Base-by-base conservation (phyloP, 2,888 invertebrate species). In the Brenthis daphne region DNA sequence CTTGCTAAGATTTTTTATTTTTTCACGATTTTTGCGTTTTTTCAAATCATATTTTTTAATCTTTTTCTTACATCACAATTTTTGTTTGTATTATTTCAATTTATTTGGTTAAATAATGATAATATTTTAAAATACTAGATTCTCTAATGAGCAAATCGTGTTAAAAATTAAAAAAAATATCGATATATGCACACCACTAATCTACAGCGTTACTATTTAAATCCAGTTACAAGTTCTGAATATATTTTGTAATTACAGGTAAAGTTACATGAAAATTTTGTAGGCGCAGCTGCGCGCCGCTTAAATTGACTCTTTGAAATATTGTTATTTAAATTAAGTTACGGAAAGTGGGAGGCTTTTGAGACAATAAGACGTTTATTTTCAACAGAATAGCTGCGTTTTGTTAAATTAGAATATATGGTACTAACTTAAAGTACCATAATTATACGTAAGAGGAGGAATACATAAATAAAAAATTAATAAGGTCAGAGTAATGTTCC, bases 221-320 rank as follows among this genome's bases (percentile, higher is more conserved):
- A 92, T 91, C 90, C 84, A 88, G 92, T 92, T 92, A 92, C 89
- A 90, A 92, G 90, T 92, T 91, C 83, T 85, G 90, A 91, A 91
- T 91, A 90, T 90, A 90, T 92, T 92, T 90, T 90, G 90, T 90
- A 90, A 92, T 92, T 91, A 91, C 89, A 85, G 84, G 84, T 85
- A 86, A 77, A 90, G 87, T 88, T 87, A 85, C 87, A 89, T 86
- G 89, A 91, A 91, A 89, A 90, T 89, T 88, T 87, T 84, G 77
- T 76, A 76, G 81, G 76, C 82, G 79, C 90, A 89, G 88, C 88
- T 88, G 89, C 76, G 84, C 76, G 74, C 77, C 76, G 74, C 77
- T 80, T 81, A 82, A 83, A 83, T 82, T 80, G 79, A 79, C 77
- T 78, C 78, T 79, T 81, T 79, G 84, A 85, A 85, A 82, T 86